Conservation (phyloP, 2,888 invertebrate genomes). For the Seladonia tumulorum region DNA sequence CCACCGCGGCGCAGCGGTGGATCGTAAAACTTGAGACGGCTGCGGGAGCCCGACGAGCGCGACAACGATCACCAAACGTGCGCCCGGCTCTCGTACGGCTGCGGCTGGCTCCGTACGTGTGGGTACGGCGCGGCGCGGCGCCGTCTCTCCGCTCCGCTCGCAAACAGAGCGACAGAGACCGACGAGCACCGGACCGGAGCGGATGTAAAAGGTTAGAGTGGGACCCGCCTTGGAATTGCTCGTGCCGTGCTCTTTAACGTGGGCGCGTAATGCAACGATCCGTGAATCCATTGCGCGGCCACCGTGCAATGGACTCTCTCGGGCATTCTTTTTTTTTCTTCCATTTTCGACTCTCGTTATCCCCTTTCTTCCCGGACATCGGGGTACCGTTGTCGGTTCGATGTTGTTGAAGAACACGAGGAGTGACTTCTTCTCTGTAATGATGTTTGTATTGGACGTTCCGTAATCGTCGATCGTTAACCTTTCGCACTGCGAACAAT, state of each 20-base stretch:
- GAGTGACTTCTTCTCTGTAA: background rate
- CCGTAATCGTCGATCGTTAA: background rate
- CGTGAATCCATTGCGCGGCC: conserved; percentile 63
- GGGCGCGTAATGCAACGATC: conserved; percentile 65
- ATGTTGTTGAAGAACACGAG: background rate
- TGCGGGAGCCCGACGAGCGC: conserved; percentile 66
- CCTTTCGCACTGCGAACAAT: background rate
- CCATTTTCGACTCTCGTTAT: background rate
- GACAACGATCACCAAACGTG: conserved; percentile 64
- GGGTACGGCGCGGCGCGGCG: conserved; percentile 25
- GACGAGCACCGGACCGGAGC: conserved; percentile 58
- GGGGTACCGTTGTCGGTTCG: background rate
- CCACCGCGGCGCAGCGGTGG: conserved; percentile 70
- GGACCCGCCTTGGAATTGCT: conserved; percentile 68
- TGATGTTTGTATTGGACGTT: background rate
- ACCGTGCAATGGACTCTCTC: conserved; percentile 60
- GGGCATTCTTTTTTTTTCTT: conserved; percentile 46
- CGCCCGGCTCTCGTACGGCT: background rate
- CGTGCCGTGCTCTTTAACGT: conserved; percentile 64
- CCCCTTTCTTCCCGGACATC: background rate
- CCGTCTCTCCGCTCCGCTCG: conserved; percentile 17
- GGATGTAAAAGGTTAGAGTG: conserved; percentile 72
- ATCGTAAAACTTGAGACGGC: conserved; percentile 78
- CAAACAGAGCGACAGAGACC: conserved; percentile 30
- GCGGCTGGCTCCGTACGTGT: conserved; percentile 10